Conservation (phyloP, 2,113 vertebrate species). For the Neogobius melanostomus region DNA sequence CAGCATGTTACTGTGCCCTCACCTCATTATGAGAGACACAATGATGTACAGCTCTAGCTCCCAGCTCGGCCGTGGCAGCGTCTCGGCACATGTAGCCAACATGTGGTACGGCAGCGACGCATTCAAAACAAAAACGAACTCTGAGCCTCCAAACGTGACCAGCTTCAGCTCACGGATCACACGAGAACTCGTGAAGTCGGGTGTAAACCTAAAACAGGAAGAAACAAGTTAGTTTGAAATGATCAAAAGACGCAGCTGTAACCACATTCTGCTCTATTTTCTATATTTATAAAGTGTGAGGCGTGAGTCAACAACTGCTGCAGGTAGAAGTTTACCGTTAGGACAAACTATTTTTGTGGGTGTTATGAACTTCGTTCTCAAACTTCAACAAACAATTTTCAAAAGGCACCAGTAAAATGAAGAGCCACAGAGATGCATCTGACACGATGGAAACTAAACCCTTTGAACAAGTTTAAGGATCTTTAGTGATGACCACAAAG, state of each 20-base stretch:
- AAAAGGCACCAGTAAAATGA: no score
- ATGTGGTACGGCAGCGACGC: conserved; percentile 98
- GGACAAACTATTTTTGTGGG: no score
- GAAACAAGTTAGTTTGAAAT: background rate
- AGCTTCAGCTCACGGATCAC: conserved; percentile 94
- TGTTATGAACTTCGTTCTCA: no score
- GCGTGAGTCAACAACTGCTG: no score
- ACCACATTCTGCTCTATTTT: background rate
- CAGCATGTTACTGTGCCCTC: conserved; percentile 6
- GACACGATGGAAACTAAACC: no score
- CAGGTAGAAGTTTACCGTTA: no score
- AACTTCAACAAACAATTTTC: no score
- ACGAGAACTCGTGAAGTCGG: conserved; percentile 97
- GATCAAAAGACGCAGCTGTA: background rate
- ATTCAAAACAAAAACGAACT: conserved; percentile 91
- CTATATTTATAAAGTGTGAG: no score
- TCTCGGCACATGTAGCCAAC: conserved; percentile 91
- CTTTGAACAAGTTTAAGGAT: no score
- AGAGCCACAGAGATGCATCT: no score
- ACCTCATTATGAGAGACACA: conserved; percentile 97
- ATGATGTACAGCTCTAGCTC: conserved; percentile 92
- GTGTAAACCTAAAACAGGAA: conserved; percentile 87
- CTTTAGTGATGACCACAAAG: no score
- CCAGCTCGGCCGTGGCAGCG: conserved; percentile 93
- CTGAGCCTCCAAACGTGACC: conserved; percentile 88